Base-by-base conservation (phyloP, 2,888 invertebrate genomes). In the Thecophora atra region DNA sequence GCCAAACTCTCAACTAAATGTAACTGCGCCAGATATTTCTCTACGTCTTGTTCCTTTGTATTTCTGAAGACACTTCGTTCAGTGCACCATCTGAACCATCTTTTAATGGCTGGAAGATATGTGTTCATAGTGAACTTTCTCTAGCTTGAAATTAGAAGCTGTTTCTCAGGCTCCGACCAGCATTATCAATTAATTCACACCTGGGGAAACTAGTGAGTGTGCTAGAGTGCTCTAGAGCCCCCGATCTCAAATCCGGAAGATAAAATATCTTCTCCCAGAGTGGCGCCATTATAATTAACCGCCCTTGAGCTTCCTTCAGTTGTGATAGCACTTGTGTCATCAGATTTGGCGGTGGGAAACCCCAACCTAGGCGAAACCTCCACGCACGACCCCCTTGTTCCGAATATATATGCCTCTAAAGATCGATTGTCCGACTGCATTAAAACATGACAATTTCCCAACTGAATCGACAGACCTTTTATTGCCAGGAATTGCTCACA, bases 161-260 rank as follows among this genome's bases (percentile, higher is more conserved):
- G 58, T n/a, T 63, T 66, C 26, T 71, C 73, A 8, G 67, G 21
- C 13, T 5, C 30, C 47, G 69, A 72, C 64, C 73, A 69, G 58
- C 58, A 58, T 24, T 24, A 26, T 58, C 58, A 58, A 6, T 58
- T 58, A 26, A 26, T 58, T 26, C 21, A 58, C 24, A 0, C 21
- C 26, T 58, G 58, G 58, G 24, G 58, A 19, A 54, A 7, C 52
- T 5, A 54, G n/a, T n/a, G n/a, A n/a, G n/a, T n/a, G n/a, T n/a
- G n/a, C n/a, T n/a, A n/a, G 71, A 47, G 11, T 28, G 19, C 37
- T 66, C n/a, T 51, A 72, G 28, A 37, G 65, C 72, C 15, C 72
- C 64, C n/a, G 72, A 56, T n/a, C n/a, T 65, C n/a, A 69, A 24
- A 66, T 74, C 74, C 28, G 60, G n/a, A 65, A 74, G 54, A 58